Evolutionary conservation across 2,888 invertebrate genomes (phyloP).

Genomic region (Cheilosia scutellata): DNA sequence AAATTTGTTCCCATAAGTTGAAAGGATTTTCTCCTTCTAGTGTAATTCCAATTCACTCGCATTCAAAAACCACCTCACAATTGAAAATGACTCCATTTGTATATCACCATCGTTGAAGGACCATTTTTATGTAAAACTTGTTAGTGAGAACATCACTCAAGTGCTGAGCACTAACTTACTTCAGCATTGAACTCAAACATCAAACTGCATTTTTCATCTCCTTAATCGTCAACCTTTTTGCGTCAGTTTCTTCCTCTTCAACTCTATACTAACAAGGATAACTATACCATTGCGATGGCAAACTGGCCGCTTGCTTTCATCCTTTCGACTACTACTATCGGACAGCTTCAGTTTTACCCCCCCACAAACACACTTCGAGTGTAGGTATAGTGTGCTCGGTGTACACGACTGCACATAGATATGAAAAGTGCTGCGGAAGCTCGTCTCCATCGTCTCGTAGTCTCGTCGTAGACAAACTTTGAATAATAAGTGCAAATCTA

Average conservation of each 20-base stretch:
- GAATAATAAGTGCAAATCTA: slow-evolving; percentile 76
- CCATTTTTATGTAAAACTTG: slow-evolving; percentile 66
- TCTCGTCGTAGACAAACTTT: slow-evolving; percentile 72
- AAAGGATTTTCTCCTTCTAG: background rate
- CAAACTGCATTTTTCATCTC: slow-evolving; percentile 74
- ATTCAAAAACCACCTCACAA: slow-evolving; percentile 12
- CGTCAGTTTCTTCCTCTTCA: slow-evolving; percentile 60
- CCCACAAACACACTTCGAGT: slow-evolving; percentile 29
- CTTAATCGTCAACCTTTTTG: slow-evolving; percentile 72
- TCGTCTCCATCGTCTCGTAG: slow-evolving; percentile 59
- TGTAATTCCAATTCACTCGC: slow-evolving; percentile 21
- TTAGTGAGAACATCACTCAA: slow-evolving; percentile 74
- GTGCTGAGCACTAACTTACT: slow-evolving; percentile 66
- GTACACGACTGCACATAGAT: slow-evolving; percentile 64
- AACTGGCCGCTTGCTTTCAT: slow-evolving; percentile 56
- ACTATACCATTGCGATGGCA: slow-evolving; percentile 33
- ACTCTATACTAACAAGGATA: slow-evolving; percentile 65
- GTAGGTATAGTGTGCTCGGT: slow-evolving; percentile 10
- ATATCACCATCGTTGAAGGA: slow-evolving; percentile 41
- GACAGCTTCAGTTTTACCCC: slow-evolving; percentile 48
- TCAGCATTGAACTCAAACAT: slow-evolving; percentile 67
- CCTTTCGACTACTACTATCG: slow-evolving; percentile 30
- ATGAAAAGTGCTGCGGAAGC: slow-evolving; percentile 70
- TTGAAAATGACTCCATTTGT: slow-evolving; percentile 50
- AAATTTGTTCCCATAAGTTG: background rate